Percentiles rank a stretch among this genome's conserved stretches.
Evolutionary conservation across 1,140 invertebrate species (phyloP).

Genomic region (Stegodyphus mimosarum): DNA sequence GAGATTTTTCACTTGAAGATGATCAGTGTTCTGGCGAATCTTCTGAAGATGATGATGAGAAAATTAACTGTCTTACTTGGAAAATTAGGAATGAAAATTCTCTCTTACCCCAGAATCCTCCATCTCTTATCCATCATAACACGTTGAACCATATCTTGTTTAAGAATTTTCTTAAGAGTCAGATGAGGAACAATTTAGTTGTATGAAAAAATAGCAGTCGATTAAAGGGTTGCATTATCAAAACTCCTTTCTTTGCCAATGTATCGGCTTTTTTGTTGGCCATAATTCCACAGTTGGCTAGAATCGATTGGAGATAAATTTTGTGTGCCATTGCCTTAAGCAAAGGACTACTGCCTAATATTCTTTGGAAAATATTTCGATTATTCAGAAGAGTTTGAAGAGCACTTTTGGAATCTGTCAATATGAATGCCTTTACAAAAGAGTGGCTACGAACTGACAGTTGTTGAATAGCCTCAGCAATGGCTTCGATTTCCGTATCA

Average conservation of each 20-base stretch:
- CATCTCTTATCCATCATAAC: neutral
- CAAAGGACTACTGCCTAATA: neutral
- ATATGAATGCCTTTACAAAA: neutral
- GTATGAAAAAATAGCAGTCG: neutral
- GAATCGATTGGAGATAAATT: neutral
- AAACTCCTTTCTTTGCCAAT: neutral
- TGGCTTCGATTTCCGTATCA: neutral
- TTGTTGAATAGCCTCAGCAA: neutral
- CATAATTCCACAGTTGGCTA: neutral
- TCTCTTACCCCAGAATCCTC: neutral
- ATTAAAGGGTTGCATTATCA: neutral
- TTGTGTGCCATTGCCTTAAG: constrained; percentile 1
- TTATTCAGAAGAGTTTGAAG: constrained; percentile 1
- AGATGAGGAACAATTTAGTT: neutral
- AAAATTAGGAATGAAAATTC: neutral
- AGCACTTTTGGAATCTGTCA: constrained; percentile 2
- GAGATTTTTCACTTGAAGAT: too few species aligned
- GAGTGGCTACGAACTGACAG: neutral
- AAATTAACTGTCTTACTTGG: neutral
- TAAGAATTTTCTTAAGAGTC: constrained; percentile 5
- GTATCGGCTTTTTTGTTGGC: constrained; percentile 3
- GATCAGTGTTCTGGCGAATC: too few species aligned
- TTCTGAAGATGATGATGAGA: too few species aligned
- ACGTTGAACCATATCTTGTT: constrained; percentile 5
- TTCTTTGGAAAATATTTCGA: constrained; percentile 7